Conservation (phyloP, 2,797 vertebrate genomes). For the Gadopsis marmoratus region DNA sequence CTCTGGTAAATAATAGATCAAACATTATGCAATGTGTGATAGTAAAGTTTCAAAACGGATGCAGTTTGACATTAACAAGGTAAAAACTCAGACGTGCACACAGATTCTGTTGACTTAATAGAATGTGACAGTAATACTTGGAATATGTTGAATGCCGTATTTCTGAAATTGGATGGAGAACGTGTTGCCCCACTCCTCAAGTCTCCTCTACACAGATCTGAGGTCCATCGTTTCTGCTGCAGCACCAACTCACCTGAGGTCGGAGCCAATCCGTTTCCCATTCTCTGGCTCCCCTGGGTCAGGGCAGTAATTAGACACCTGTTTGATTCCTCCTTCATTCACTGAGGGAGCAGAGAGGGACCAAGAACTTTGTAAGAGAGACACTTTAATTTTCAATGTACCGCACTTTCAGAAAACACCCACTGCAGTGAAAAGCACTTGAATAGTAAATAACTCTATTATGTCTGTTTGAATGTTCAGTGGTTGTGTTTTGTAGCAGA, state of each 20-base stretch:
- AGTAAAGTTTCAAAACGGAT: background rate
- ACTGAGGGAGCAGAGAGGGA: constrained; percentile 81
- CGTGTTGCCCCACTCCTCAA: background rate
- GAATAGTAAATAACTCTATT: constrained; percentile 15
- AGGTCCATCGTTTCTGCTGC: constrained; percentile 16
- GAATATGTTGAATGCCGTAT: constrained; percentile 11
- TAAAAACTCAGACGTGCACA: background rate
- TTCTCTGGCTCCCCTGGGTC: constrained; percentile 96
- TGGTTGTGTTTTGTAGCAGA: constrained; percentile 17
- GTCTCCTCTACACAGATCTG: constrained; percentile 2
- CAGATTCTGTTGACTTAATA: background rate
- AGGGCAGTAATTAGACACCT: constrained; percentile 94
- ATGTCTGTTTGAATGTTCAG: constrained; percentile 21
- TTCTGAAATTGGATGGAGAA: background rate
- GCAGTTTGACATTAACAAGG: background rate
- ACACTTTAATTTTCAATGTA: constrained; percentile 51
- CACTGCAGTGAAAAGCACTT: constrained; percentile 41
- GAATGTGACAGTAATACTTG: constrained; percentile 13
- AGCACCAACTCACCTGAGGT: constrained; percentile 90
- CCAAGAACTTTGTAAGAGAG: constrained; percentile 53
- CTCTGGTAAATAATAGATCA: background rate
- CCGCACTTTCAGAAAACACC: constrained; percentile 48
- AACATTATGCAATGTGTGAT: constrained; percentile 1
- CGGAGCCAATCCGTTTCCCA: constrained; percentile 90
- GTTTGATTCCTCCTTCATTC: constrained; percentile 93